These are phyloP conservation scores for Nycteola revayana DNA, from an alignment of 2,888 invertebrate species.

Conservation along the genomic window DNA sequence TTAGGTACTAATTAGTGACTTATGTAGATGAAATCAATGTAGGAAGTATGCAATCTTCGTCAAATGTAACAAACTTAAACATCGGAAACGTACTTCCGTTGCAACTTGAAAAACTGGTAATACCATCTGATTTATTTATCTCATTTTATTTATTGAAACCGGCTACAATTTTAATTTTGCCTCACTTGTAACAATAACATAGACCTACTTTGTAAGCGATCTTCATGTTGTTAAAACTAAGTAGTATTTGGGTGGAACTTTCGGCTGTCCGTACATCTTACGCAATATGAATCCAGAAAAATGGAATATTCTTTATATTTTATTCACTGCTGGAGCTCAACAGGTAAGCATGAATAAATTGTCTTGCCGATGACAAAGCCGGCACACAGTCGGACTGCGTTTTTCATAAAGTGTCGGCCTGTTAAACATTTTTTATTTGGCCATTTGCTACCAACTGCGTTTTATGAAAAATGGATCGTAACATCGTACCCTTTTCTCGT, in stretches of 20 bases:
- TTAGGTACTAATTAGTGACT: too few relatives aligned
- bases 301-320: constrained; percentile 78
- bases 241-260: constrained; percentile 45
- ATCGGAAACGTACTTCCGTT: too few relatives aligned
- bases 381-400: constrained; percentile 65
- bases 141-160: too few relatives aligned
- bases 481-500: constrained; percentile 79
- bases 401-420: constrained; percentile 81
- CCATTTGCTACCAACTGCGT: constrained; percentile 83
- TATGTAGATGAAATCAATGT: too few relatives aligned
- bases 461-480: constrained; percentile 81
- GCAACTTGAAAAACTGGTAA: too few relatives aligned
- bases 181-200: too few relatives aligned
- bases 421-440: constrained; percentile 80
- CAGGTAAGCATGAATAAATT: constrained; percentile 78
- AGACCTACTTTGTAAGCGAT: too few relatives aligned
- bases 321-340: constrained; percentile 75
- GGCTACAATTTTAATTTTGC: too few relatives aligned
- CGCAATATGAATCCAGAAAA: constrained; percentile 76
- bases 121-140: too few relatives aligned
- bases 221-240: too few relatives aligned
- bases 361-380: constrained; percentile 75
- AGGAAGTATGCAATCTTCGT: too few relatives aligned
- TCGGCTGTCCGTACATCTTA: constrained; percentile 46
- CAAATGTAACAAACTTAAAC: too few relatives aligned